Evolutionary conservation across 2,888 invertebrate species (phyloP).

Genomic region (Netelia virgata): DNA sequence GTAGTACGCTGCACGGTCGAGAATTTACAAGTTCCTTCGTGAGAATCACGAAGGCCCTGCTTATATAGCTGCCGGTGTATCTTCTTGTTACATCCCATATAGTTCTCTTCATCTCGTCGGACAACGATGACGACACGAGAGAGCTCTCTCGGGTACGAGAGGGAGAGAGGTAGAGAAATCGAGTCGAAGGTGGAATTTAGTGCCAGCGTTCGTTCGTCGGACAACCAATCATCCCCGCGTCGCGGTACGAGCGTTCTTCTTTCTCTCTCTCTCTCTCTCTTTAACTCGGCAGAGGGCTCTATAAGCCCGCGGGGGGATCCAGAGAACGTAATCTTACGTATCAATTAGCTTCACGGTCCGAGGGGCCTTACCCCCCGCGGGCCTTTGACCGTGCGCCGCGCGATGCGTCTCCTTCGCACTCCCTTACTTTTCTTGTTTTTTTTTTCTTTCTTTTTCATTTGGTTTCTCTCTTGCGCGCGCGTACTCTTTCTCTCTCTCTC

Average conservation of each 20-base stretch:
- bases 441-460: background rate
- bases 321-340: slow-evolving; percentile 84
- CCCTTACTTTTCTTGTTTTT: slow-evolving; percentile 38
- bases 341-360: slow-evolving; percentile 84
- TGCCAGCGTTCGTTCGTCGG: slow-evolving; percentile 77
- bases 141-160: slow-evolving; percentile 41
- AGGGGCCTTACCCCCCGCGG: slow-evolving; percentile 84
- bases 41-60: slow-evolving; percentile 25
- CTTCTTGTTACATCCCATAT: slow-evolving; percentile 32
- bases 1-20: slow-evolving; percentile 7
- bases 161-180: slow-evolving; percentile 62
- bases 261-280: slow-evolving; percentile 24
- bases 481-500: slow-evolving; percentile 22
- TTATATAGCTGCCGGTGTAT: slow-evolving; percentile 28
- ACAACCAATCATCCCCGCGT: slow-evolving; percentile 81
- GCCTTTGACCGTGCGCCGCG: slow-evolving; percentile 84
- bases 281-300: slow-evolving; percentile 44
- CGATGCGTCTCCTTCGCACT: slow-evolving; percentile 62
- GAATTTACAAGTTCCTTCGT: slow-evolving; percentile 51
- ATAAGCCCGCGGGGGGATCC: slow-evolving; percentile 72
- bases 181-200: slow-evolving; percentile 80
- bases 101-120: slow-evolving; percentile 26
- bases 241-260: slow-evolving; percentile 45
- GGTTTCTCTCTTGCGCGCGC: background rate
- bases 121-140: slow-evolving; percentile 53